Base-by-base conservation (phyloP, 2,113 vertebrate genomes). In the Picathartes gymnocephalus region DNA sequence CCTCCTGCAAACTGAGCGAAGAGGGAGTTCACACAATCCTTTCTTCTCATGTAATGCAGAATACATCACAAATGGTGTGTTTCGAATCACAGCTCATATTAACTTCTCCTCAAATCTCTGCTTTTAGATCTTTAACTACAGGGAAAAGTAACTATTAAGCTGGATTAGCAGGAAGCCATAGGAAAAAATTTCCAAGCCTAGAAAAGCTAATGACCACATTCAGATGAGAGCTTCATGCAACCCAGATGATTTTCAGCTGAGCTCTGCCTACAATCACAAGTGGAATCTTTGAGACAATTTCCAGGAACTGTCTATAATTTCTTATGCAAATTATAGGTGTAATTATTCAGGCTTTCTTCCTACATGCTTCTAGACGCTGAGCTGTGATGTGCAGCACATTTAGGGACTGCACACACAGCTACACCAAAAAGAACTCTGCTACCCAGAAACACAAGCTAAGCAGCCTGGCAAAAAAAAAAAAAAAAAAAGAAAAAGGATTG, bases 131-230 rank as follows among this genome's bases (percentile, higher is more conserved):
- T 69, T 83, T 92, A 94, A 95, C 77, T 89, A 89, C 57, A 89
- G 48, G 30, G 86, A 56, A 68, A 45, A 76, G 73, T 25, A 85
- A 93, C 50, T 42, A 79, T 90, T 88, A 68, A 93, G 21, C 91
- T 91, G 94, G 96, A 96, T 74, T 92, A 96, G 40, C 91, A 91
- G 81, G 92, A 94, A 95, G 72, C 37, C 60, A 57, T 54, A 78
- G 86, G 74, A 95, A 93, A 80, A 92, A 47, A 65, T 20, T 89
- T 91, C 73, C 89, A 95, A 93, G 57, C 37, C 50, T 79, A 33
- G 48, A 69, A 95, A 84, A 1, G 0, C 39, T 92, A 93, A 86
- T 90, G 79, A 82, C 79, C 81, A 88, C 62, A 77, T 86, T 83
- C 23, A 92, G 81, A 90, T 86, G 57, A 78, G 88, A 72, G 77